Percentiles rank a stretch among this genome's conserved stretches.
Conservation (phyloP, 2,888 invertebrate genomes). For the Agrochola litura region DNA sequence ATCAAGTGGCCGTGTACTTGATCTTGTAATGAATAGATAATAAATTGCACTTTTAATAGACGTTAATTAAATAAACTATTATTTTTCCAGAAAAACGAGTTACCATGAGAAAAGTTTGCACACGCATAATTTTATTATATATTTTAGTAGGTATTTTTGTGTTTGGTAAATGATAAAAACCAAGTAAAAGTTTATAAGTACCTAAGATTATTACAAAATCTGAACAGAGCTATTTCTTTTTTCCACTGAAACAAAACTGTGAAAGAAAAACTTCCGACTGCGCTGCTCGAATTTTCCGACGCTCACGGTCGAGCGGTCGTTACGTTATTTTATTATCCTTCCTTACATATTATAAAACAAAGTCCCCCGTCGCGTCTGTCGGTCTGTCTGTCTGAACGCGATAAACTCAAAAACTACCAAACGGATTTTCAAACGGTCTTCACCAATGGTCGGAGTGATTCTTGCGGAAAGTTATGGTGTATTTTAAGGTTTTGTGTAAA, state of each 20-base stretch:
- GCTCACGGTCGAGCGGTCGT: not conserved
- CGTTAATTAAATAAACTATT: not conserved
- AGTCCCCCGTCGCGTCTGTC: no score
- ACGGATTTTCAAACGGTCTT: no score
- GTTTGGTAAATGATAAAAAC: not conserved
- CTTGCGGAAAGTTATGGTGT: no score
- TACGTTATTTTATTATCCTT: no score
- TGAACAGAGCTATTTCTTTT: not conserved
- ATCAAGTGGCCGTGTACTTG: constrained; percentile 32
- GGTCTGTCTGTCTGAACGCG: no score
- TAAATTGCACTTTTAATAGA: constrained; percentile 18
- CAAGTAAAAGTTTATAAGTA: not conserved
- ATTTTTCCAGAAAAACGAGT: constrained; percentile 5
- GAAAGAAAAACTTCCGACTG: not conserved
- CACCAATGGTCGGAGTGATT: no score
- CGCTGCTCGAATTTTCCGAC: constrained; percentile 8
- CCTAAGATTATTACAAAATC: not conserved
- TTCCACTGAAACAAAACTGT: not conserved
- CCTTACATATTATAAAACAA: no score
- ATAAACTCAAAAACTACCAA: no score
- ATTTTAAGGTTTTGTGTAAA: no score
- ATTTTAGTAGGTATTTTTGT: not conserved
- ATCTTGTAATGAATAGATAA: constrained; percentile 17
- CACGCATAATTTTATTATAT: not conserved
- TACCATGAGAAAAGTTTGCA: not conserved